Evolutionary conservation across 2,888 invertebrate species (phyloP).

Genomic region (Tineola bisselliella): DNA sequence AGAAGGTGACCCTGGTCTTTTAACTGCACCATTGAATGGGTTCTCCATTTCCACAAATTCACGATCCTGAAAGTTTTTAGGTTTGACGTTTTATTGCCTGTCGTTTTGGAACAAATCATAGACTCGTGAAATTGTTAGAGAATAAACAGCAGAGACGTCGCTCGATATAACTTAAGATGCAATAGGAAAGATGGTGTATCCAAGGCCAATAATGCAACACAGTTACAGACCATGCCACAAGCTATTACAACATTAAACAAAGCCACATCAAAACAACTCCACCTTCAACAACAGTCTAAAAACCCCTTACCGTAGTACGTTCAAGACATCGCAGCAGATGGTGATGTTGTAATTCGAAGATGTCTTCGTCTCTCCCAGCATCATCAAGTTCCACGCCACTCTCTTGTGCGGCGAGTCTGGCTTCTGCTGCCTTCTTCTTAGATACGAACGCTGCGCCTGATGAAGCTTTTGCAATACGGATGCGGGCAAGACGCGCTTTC

Average conservation of each 20-base stretch:
- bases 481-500: conserved; percentile 98
- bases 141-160: too few species aligned
- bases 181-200: too few species aligned
- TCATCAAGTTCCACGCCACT: conserved; percentile 93
- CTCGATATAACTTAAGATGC: too few species aligned
- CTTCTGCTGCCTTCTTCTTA: conserved; percentile 99
- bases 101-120: too few species aligned
- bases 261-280: too few species aligned
- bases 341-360: conserved; percentile 99
- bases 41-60: conserved; percentile 97
- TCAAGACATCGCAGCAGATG: conserved; percentile 97
- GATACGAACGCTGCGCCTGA: conserved; percentile 98
- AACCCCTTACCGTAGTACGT: conserved; percentile 84
- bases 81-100: too few species aligned
- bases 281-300: not conserved
- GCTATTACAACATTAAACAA: too few species aligned
- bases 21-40: conserved; percentile 92
- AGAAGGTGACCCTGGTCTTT: conserved; percentile 89
- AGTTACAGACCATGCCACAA: too few species aligned
- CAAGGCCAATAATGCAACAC: too few species aligned
- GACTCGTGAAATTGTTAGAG: too few species aligned
- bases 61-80: conserved; percentile 81
- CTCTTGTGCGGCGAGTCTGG: conserved; percentile 90
- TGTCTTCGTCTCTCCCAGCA: conserved; percentile 90
- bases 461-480: conserved; percentile 98